phyloP scores from a whole-genome alignment of 1,140 invertebrate species.

The Ooceraea biroi region DNA sequence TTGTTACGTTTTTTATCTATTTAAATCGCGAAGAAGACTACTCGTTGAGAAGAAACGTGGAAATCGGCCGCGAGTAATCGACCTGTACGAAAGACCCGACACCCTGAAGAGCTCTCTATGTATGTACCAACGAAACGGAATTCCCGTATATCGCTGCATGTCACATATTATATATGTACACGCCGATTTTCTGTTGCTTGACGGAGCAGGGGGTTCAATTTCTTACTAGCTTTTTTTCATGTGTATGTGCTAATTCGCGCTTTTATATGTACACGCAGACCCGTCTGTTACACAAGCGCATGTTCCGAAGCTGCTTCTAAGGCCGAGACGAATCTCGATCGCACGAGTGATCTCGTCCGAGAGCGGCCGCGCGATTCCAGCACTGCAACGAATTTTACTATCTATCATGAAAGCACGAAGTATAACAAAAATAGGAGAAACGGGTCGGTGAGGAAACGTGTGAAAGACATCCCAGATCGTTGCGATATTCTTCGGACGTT shows the following conservation, averaged over 20 bases:
- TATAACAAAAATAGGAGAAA: not conserved
- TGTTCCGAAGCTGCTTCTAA: constrained; percentile 25
- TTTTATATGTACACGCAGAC: constrained; percentile 29
- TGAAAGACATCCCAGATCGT: not conserved
- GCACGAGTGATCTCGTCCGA: not conserved
- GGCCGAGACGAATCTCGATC: constrained; percentile 15
- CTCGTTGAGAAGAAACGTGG: constrained; percentile 15
- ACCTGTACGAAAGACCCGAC: constrained; percentile 25
- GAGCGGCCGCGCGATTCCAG: constrained; percentile 13
- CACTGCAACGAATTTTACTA: not conserved
- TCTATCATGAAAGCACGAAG: not conserved
- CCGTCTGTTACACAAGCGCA: not conserved
- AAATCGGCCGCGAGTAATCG: constrained; percentile 25
- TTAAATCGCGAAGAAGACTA: not conserved
- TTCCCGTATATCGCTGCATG: constrained; percentile 22
- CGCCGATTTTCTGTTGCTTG: constrained; percentile 14
- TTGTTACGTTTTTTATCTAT: no score
- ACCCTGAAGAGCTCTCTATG: constrained; percentile 8
- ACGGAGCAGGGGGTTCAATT: constrained; percentile 6
- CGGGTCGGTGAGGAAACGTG: not conserved
- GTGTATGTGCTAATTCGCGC: not conserved
- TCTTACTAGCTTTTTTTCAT: constrained; percentile 5
- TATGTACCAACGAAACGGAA: constrained; percentile 13
- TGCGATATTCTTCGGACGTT: not conserved
- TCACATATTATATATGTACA: constrained; percentile 40